Percentiles rank a stretch among this genome's conserved stretches.
These are phyloP conservation scores for Acanthiza pusilla DNA, from an alignment of 2,797 vertebrate genomes.

Conservation along the genomic window DNA sequence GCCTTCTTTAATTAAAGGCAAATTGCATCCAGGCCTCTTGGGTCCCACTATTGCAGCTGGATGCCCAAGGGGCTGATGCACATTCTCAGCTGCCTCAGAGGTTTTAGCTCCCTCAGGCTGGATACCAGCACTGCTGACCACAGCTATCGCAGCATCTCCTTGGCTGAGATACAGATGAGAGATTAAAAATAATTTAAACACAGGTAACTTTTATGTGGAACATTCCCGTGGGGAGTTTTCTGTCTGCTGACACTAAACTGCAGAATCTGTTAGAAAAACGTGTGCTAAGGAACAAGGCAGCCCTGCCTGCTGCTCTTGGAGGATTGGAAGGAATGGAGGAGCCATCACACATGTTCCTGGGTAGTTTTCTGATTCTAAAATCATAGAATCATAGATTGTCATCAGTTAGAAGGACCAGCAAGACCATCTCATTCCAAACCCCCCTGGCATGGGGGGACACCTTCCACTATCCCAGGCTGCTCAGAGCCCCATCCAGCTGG, in stretches of 20 bases:
- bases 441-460: too few species aligned
- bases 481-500: not conserved
- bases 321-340: not conserved
- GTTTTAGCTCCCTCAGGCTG: not conserved
- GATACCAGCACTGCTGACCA: not conserved
- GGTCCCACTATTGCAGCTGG: not conserved
- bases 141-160: not conserved
- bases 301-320: not conserved
- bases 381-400: not conserved
- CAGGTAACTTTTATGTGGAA: not conserved
- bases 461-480: not conserved
- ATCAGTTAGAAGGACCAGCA: not conserved
- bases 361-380: not conserved
- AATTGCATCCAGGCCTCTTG: not conserved
- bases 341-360: accelerated
- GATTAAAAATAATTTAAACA: not conserved
- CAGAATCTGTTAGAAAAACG: not conserved
- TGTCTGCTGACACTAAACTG: not conserved
- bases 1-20: not conserved
- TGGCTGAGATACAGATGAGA: not conserved
- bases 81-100: not conserved
- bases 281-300: not conserved
- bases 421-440: not conserved
- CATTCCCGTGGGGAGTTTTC: not conserved
- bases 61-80: not conserved